phyloP scores from a whole-genome alignment of 2,797 vertebrate species.

The Gephyroberyx darwinii region DNA sequence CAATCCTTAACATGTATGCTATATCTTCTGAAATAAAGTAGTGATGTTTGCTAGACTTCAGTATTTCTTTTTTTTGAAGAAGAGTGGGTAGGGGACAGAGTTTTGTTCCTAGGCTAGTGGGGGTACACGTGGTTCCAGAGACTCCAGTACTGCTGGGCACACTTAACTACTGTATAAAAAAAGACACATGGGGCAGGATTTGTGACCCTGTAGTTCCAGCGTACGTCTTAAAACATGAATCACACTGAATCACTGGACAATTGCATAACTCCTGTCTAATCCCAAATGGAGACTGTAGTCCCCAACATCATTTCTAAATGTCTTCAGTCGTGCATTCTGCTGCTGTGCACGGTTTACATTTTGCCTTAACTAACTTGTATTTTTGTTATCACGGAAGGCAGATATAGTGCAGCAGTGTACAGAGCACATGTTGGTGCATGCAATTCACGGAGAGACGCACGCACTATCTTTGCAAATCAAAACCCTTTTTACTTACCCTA shows the following conservation, averaged over 20 bases:
- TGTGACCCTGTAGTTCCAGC: constrained; percentile 7
- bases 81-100: neutral
- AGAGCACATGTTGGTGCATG: constrained; percentile 39
- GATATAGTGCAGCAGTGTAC: constrained; percentile 7
- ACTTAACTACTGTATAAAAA: neutral
- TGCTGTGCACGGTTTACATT: neutral
- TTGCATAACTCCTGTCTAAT: neutral
- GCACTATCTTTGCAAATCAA: constrained; percentile 19
- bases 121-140: constrained; percentile 18
- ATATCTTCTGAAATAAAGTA: too few relatives aligned
- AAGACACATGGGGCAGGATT: neutral
- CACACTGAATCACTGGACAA: neutral
- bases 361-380: constrained; percentile 18
- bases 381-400: constrained; percentile 5
- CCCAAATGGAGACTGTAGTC: neutral
- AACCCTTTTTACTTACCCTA: constrained; percentile 86
- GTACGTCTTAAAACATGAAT: neutral
- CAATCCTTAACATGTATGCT: neutral
- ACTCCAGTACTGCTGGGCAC: constrained; percentile 24
- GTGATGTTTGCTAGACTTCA: too few relatives aligned
- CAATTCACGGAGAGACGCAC: constrained; percentile 5
- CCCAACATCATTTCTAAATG: neutral
- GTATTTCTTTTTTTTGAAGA: too few relatives aligned
- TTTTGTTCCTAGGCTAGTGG: constrained; percentile 7
- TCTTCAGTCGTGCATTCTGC: constrained; percentile 4